phyloP scores from a whole-genome alignment of 1,140 invertebrate genomes.

The Lutraria rhynchaena region DNA sequence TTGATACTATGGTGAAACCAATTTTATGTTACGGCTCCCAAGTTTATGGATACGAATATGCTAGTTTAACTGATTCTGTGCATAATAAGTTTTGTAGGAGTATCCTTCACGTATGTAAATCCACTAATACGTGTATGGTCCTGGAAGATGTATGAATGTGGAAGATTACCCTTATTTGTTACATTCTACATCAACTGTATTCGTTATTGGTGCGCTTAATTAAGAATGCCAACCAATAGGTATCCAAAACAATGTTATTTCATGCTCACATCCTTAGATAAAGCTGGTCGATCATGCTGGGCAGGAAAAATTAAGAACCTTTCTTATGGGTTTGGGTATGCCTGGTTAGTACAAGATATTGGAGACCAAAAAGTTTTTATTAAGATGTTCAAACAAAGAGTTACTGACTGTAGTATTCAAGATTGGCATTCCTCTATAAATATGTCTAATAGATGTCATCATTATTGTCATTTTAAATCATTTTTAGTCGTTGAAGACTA shows the following conservation, averaged over 20 bases:
- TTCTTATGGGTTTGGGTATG: slow-evolving; percentile 27
- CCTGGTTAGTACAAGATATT: slow-evolving; percentile 8
- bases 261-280: slow-evolving; percentile 27
- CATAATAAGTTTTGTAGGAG: slow-evolving; percentile 41
- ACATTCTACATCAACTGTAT: slow-evolving; percentile 17
- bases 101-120: not conserved
- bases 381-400: not conserved
- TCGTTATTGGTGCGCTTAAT: slow-evolving; percentile 47
- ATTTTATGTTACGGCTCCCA: slow-evolving; percentile 50
- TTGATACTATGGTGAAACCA: slow-evolving; percentile 11
- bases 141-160: slow-evolving; percentile 41
- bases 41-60: slow-evolving; percentile 16
- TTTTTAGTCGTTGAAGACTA: no score
- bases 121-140: slow-evolving; percentile 17
- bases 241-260: slow-evolving; percentile 40
- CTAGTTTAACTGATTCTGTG: slow-evolving; percentile 15
- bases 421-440: slow-evolving; percentile 12
- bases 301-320: slow-evolving; percentile 13
- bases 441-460: slow-evolving; percentile 15
- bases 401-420: slow-evolving; percentile 1
- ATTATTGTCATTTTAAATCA: no score
- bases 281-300: slow-evolving; percentile 15
- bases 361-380: slow-evolving; percentile 13
- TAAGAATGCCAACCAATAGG: slow-evolving; percentile 24
- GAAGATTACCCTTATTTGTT: slow-evolving; percentile 27